Percentiles rank a stretch among this genome's conserved stretches.
phyloP scores from a whole-genome alignment of 2,888 invertebrate genomes.

The Phanerotoma sp. region DNA sequence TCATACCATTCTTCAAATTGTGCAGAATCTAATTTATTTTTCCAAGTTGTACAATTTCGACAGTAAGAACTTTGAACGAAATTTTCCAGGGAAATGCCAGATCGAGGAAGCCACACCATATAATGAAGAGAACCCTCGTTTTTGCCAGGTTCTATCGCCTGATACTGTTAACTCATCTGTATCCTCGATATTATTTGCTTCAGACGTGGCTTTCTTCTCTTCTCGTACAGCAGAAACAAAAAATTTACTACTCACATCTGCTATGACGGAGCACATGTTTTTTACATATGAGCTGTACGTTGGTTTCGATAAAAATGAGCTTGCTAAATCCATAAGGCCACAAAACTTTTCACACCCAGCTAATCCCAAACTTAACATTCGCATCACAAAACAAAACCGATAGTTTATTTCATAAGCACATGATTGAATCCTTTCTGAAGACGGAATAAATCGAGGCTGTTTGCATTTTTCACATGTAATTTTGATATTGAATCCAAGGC shows the following conservation, averaged over 20 bases:
- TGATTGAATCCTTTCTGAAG: too few relatives aligned
- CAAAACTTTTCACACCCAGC: constrained; percentile 29
- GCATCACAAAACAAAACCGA: too few relatives aligned
- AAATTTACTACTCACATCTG: constrained; percentile 15
- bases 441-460: too few relatives aligned
- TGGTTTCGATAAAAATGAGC: constrained; percentile 33
- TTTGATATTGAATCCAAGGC: too few relatives aligned
- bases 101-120: constrained; percentile 29
- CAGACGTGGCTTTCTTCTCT: constrained; percentile 22
- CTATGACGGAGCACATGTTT: constrained; percentile 16
- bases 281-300: constrained; percentile 25
- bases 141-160: constrained; percentile 26
- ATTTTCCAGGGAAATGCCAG: constrained; percentile 26
- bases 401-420: constrained; percentile 22
- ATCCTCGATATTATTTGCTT: constrained; percentile 23
- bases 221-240: constrained; percentile 18
- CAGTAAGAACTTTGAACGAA: constrained; percentile 29
- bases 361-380: constrained; percentile 31
- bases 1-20: constrained; percentile 33
- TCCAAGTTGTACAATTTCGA: constrained; percentile 25
- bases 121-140: constrained; percentile 25
- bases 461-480: too few relatives aligned
- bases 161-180: constrained; percentile 17
- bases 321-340: constrained; percentile 28
- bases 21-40: constrained; percentile 26